phyloP scores from a whole-genome alignment of 1,140 invertebrate species.

The Drosophila parvula region DNA sequence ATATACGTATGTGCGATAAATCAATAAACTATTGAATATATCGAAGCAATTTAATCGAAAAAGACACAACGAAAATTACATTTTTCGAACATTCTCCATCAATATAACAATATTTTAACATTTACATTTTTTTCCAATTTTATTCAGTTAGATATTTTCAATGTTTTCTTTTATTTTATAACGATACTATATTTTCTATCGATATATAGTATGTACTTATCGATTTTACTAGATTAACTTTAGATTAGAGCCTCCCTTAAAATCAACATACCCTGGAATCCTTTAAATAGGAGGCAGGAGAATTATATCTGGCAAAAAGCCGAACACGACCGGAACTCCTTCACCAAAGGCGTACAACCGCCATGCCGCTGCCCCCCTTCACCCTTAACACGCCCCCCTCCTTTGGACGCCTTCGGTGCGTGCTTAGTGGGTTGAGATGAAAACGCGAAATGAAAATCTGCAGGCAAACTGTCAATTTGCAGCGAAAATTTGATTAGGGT shows the following conservation, averaged over 20 bases:
- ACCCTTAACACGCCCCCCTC: background rate
- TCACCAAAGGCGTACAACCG: constrained; percentile 45
- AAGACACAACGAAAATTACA: too few species aligned
- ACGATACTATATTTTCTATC: too few species aligned
- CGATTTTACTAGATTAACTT: too few species aligned
- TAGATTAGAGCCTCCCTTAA: background rate
- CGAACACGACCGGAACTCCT: constrained; percentile 47
- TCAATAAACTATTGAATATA: too few species aligned
- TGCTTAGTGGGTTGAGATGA: constrained; percentile 56
- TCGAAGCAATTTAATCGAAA: too few species aligned
- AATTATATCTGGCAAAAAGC: constrained; percentile 23
- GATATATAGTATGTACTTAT: too few species aligned
- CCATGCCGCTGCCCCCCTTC: background rate
- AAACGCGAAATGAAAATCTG: constrained; percentile 65
- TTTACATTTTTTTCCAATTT: too few species aligned
- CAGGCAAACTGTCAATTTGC: constrained; percentile 63
- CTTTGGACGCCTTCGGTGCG: constrained; percentile 12
- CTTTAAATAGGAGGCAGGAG: background rate
- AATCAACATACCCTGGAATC: background rate
- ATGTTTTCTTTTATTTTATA: too few species aligned
- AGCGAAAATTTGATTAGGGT: constrained; percentile 70
- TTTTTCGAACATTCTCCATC: too few species aligned
- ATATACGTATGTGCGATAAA: too few species aligned
- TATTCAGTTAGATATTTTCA: too few species aligned
- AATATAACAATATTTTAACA: too few species aligned